A percentile compares a stretch with the other conserved stretches of the same genome.
Evolutionary conservation across 2,113 vertebrate genomes (phyloP).

Genomic region (Motacilla tschutschensis): DNA sequence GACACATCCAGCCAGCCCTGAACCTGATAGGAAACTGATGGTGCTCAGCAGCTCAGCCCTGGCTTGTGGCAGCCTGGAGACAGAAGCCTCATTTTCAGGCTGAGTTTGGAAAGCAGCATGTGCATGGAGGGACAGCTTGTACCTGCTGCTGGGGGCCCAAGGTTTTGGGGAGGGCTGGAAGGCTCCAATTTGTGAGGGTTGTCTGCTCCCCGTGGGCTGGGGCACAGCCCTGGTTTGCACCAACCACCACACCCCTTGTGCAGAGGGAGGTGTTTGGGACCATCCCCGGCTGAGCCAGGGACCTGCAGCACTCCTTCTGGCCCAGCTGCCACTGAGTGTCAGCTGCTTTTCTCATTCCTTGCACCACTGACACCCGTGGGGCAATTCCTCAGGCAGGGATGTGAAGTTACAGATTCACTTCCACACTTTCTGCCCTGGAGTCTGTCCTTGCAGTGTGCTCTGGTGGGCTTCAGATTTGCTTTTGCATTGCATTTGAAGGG

Average conservation of each 20-base stretch:
- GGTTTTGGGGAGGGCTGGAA: neutral
- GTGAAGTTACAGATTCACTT: neutral
- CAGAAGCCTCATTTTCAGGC: neutral
- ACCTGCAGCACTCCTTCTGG: neutral
- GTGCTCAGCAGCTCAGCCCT: neutral
- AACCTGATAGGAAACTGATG: neutral
- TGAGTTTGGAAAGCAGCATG: neutral
- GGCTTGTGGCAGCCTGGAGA: neutral
- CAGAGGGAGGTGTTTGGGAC: neutral
- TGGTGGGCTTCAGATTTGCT: neutral
- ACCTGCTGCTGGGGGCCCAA: neutral
- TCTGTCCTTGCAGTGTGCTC: neutral
- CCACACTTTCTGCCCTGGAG: neutral
- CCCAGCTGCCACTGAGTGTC: fast-evolving
- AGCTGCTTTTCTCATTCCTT: neutral
- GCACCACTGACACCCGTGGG: neutral
- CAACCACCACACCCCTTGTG: neutral
- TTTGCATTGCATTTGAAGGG: neutral
- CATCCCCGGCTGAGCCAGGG: neutral
- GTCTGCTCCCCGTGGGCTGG: neutral
- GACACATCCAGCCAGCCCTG: neutral
- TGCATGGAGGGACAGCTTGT: neutral
- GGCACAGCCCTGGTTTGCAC: neutral
- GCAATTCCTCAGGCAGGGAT: neutral
- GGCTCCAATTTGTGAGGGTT: neutral